These are phyloP conservation scores for Syritta pipiens DNA, from an alignment of 2,888 invertebrate species.

Conservation along the genomic window DNA sequence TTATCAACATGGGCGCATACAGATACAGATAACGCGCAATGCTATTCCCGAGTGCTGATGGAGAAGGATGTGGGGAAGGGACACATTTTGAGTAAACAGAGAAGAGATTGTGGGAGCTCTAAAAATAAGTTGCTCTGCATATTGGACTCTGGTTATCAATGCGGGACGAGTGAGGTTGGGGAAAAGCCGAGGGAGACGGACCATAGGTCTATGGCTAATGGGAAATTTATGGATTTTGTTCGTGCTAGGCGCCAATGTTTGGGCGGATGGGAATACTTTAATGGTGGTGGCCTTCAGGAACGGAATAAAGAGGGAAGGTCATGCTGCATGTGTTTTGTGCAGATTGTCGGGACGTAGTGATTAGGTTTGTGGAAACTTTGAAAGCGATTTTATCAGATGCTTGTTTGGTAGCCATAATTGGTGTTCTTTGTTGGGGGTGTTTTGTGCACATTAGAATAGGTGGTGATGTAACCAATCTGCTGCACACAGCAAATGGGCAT, in stretches of 20 bases:
- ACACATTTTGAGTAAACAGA: conserved; percentile 26
- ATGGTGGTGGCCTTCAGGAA: conserved; percentile 23
- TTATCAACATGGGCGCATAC: conserved; percentile 36
- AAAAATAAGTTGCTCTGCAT: conserved; percentile 57
- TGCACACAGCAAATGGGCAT: no score
- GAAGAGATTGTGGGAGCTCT: conserved; percentile 48
- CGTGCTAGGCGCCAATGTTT: conserved; percentile 44
- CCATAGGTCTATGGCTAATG: conserved; percentile 32
- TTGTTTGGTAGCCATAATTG: no score
- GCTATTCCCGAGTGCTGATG: conserved; percentile 22
- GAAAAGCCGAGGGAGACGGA: not conserved
- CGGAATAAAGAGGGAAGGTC: conserved; percentile 36
- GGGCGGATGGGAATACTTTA: not conserved
- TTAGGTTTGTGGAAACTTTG: no score
- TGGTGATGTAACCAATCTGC: no score
- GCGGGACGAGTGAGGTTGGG: conserved; percentile 5
- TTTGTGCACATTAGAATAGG: no score
- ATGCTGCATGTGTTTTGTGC: conserved; percentile 13
- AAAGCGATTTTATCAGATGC: no score
- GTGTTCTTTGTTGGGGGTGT: no score
- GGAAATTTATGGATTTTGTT: conserved; percentile 40
- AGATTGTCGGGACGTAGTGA: not conserved
- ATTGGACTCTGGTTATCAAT: conserved; percentile 57
- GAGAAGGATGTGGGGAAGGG: not conserved
- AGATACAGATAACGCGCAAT: conserved; percentile 31